Conservation (phyloP, 35 echinoderm and acorn worm genomes). For the Eucidaris tribuloides region DNA sequence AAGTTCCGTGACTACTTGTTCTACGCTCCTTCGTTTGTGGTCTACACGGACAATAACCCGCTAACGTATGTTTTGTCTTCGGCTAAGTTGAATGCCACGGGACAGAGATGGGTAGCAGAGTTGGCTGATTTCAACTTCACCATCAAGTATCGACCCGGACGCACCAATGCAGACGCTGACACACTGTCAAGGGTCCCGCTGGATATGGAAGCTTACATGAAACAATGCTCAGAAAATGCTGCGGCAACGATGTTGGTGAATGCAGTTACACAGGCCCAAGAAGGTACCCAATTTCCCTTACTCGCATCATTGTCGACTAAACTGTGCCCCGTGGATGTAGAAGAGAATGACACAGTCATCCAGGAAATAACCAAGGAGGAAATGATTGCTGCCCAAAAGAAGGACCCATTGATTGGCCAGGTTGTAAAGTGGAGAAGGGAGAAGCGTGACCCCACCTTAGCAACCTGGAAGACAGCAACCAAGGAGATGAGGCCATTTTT, state of each 20-base stretch:
- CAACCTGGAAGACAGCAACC: not conserved
- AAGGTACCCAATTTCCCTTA: not conserved
- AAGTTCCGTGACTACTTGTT: conserved; percentile 54
- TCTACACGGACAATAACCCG: conserved; percentile 72
- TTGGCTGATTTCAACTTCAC: conserved; percentile 54
- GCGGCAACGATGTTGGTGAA: not conserved
- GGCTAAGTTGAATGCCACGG: conserved; percentile 64
- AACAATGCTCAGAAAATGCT: conserved; percentile 24
- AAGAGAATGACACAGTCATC: not conserved
- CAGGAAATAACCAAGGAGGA: not conserved
- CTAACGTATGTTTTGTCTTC: conserved; percentile 61
- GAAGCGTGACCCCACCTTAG: not conserved
- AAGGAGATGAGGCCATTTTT: not conserved
- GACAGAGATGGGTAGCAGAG: conserved; percentile 54
- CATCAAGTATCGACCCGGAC: conserved; percentile 63
- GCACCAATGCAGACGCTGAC: conserved; percentile 46
- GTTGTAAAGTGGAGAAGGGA: not conserved
- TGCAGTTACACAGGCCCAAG: not conserved
- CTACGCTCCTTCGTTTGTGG: conserved; percentile 45
- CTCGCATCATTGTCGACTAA: not conserved
- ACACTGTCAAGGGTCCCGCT: conserved; percentile 36
- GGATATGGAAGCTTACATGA: conserved; percentile 30
- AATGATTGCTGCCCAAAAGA: conserved; percentile 6
- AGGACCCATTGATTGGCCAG: not conserved
- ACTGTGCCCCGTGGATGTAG: not conserved